A percentile compares a stretch with the other conserved stretches of the same genome.
Evolutionary conservation across 1,140 invertebrate species (phyloP).

Genomic region (Arion vulgaris): DNA sequence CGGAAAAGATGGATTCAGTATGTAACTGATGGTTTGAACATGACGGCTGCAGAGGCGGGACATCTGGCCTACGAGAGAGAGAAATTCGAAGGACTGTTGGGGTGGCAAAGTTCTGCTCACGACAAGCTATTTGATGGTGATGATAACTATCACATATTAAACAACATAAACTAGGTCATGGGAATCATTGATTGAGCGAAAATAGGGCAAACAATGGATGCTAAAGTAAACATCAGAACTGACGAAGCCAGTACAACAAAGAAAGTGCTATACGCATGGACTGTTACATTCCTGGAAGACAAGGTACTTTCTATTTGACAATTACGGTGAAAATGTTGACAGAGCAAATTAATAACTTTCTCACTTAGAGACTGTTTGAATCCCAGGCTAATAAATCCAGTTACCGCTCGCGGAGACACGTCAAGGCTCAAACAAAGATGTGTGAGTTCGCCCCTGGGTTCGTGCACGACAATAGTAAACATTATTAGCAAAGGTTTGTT

Average conservation of each 20-base stretch:
- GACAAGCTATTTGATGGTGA: no score
- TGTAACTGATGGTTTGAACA: no score
- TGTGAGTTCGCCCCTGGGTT: neutral
- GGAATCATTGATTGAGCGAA: neutral
- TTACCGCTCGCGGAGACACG: neutral
- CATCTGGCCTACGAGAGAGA: no score
- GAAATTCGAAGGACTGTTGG: no score
- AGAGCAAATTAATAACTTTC: slow-evolving; percentile 15
- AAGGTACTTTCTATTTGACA: slow-evolving; percentile 2
- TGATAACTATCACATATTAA: no score
- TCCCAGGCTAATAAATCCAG: slow-evolving; percentile 11
- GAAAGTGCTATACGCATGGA: neutral
- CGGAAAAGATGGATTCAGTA: no score
- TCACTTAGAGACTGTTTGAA: neutral
- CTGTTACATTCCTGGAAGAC: neutral
- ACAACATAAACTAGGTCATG: neutral
- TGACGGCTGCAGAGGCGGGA: no score
- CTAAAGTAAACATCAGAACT: neutral
- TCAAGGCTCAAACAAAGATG: neutral
- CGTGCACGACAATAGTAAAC: neutral
- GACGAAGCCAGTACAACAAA: neutral
- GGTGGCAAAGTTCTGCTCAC: no score
- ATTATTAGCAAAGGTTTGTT: neutral
- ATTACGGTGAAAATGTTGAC: slow-evolving; percentile 2
- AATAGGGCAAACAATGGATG: neutral